Evolutionary conservation across 1,140 invertebrate genomes (phyloP), one percentile per base, ranked within the genome.

Genomic region (Antheraea mylitta): DNA sequence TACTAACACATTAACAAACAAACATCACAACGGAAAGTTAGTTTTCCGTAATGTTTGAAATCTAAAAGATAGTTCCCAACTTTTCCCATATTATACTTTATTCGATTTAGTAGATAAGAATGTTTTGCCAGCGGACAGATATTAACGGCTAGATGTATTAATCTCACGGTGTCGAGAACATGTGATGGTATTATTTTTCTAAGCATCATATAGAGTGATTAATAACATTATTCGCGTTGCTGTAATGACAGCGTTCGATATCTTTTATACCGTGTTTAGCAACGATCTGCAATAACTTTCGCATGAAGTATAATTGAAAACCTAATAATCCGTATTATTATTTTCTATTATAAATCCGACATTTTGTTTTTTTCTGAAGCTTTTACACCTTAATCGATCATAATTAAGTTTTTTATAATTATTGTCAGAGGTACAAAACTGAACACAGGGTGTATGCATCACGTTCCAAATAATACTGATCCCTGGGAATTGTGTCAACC

Each of bases 171-270:
- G 89, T 87, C 86, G 77, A 70, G 74, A 85, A 75, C 84, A 91
- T 83, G 80, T 87, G 87, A 89, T 84, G 85, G 81, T 86, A 87
- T 87, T 89, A 88, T 87, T 88, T 88, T 89, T 86, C 81, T 73
- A 78, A 70, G 79, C 74, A 86, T 86, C 79, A 77, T 84, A 87
- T 85, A 75, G 66, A 72, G 79, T 89, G 81, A 91, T 91, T 91
- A 91, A 91, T 91, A 91, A 87, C 83, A 77, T 83, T 77, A 87
- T 89, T 83, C 76, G 76, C 73, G 83, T 74, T 81, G 71, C 67
- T 72, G 69, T 82, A 81, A 79, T 83, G 75, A 78, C 80, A 72
- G 67, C 67, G 65, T 73, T 79, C 73, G 68, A 76, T 83, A 77
- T 74, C 45, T 53, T 53, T 30, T 30, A 30, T 30, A 30, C 22